Conservation (phyloP, 2,888 invertebrate genomes). For the Dryocosmus kuriphilus region DNA sequence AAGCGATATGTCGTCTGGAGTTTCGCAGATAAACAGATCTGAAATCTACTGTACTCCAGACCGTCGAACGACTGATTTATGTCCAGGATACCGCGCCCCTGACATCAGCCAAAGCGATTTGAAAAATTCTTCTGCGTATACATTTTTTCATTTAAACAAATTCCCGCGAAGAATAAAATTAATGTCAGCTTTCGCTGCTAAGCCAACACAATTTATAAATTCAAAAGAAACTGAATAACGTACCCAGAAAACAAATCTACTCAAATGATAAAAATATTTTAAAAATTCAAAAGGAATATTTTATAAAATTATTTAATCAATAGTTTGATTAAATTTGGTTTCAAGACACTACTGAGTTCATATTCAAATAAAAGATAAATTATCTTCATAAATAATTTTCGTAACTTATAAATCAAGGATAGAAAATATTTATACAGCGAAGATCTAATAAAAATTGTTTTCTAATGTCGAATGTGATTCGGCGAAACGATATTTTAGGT, state of each 20-base stretch:
- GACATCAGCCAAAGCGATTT: constrained; percentile 16
- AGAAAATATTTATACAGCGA: not conserved
- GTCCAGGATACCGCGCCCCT: constrained; percentile 24
- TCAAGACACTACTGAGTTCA: not conserved
- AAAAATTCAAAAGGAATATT: not conserved
- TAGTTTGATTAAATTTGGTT: not conserved
- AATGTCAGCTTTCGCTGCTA: not conserved
- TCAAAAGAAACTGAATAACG: not conserved
- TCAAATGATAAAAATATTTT: not conserved
- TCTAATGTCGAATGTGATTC: not conserved
- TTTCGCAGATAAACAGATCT: constrained; percentile 39
- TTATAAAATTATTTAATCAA: too few species aligned
- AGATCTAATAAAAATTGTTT: not conserved
- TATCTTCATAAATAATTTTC: not conserved
- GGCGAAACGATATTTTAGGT: not conserved
- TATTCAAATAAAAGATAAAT: constrained; percentile 1
- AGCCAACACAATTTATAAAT: not conserved
- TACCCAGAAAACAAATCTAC: not conserved
- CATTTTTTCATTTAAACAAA: not conserved
- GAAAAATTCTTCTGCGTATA: not conserved
- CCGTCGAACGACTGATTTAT: constrained; percentile 37
- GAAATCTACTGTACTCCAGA: constrained; percentile 35
- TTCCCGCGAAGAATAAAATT: not conserved
- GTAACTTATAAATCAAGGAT: not conserved
- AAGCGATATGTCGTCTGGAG: constrained; percentile 39